Evolutionary conservation across 2,888 invertebrate species (phyloP), one percentile per base, ranked within the genome.

Genomic region (Habroteleia sp.): DNA sequence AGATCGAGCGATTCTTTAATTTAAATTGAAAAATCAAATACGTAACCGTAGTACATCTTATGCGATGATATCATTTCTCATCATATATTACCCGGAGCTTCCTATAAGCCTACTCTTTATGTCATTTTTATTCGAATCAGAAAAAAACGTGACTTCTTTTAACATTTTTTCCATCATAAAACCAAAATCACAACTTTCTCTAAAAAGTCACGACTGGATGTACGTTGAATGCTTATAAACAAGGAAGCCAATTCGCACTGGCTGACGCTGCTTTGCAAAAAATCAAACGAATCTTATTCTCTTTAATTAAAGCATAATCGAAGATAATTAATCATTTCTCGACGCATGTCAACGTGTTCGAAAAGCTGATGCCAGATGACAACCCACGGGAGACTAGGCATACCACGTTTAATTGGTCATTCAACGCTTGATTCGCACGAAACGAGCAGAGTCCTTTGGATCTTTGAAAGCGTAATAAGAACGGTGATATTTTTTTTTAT

Each of bases 401-500:
- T 37, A 33, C 44, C 56, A 33, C 52, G 44, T 69, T 73, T 74
- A 76, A 76, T 76, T 74, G 71, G 73, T 62, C 62, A 58, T 65
- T 58, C 29, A 65, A 48, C 37, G 17, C 56, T 74, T 48, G 54
- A 66, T 62, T 50, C 62, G 29, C 50, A 27, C 14, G 29, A 14
- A 37, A 46, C 31, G 46, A 46, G 39, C 54, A 6, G 16, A 58
- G 52, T 58, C 63, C 50, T 48, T 58, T 62, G 58, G 27, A 17
- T 50, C 14, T 25, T 13, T 69, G 13, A 11, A 54, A 46, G n/a
- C 35, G 42, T 44, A 69, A 60, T 41, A 68, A 56, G 42, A 58
- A 69, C 52, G 33, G n/a, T n/a, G n/a, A n/a, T n/a, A n/a, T n/a
- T n/a, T n/a, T n/a, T n/a, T n/a, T n/a, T n/a, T n/a, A n/a, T n/a